A percentile compares a stretch with the other conserved stretches of the same genome.
Evolutionary conservation across 2,888 invertebrate genomes (phyloP).

Genomic region (Chloroclystis v-ata): DNA sequence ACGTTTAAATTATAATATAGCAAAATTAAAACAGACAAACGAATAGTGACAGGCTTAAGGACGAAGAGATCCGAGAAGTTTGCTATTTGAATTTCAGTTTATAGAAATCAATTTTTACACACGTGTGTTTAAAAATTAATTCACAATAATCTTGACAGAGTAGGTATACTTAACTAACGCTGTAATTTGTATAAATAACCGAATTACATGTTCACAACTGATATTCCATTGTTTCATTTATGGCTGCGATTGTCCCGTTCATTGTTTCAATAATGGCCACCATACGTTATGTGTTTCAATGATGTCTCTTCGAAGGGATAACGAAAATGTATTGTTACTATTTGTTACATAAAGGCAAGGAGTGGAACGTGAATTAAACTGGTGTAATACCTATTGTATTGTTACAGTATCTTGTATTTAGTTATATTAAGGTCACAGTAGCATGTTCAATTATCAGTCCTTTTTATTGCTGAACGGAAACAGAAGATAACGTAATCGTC

Average conservation of each 20-base stretch:
- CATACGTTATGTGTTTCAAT: slow-evolving; percentile 8
- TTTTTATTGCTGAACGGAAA: slow-evolving; percentile 9
- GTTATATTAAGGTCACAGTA: slow-evolving; percentile 16
- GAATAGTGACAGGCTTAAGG: too few species aligned
- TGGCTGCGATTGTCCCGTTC: slow-evolving; percentile 16
- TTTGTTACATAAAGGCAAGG: slow-evolving; percentile 19
- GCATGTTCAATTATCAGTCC: slow-evolving; percentile 13
- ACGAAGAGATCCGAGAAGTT: too few species aligned
- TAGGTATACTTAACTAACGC: too few species aligned
- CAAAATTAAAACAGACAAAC: too few species aligned
- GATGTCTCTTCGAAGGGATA: slow-evolving; percentile 11
- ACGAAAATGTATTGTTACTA: slow-evolving; percentile 22
- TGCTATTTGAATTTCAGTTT: too few species aligned
- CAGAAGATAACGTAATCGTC: slow-evolving; percentile 7
- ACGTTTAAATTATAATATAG: too few species aligned
- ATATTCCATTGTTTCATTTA: slow-evolving; percentile 19
- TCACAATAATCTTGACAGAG: too few species aligned
- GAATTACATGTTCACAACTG: slow-evolving; percentile 9
- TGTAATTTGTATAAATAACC: too few species aligned
- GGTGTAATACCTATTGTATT: slow-evolving; percentile 8
- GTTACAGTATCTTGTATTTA: slow-evolving; percentile 19
- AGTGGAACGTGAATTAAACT: background rate
- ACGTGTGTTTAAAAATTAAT: too few species aligned
- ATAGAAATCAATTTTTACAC: too few species aligned
- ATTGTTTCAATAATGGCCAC: slow-evolving; percentile 19